Evolutionary conservation across 2,797 vertebrate genomes (phyloP), one percentile per base, ranked within the genome.

Genomic region (Harpagifer antarcticus): DNA sequence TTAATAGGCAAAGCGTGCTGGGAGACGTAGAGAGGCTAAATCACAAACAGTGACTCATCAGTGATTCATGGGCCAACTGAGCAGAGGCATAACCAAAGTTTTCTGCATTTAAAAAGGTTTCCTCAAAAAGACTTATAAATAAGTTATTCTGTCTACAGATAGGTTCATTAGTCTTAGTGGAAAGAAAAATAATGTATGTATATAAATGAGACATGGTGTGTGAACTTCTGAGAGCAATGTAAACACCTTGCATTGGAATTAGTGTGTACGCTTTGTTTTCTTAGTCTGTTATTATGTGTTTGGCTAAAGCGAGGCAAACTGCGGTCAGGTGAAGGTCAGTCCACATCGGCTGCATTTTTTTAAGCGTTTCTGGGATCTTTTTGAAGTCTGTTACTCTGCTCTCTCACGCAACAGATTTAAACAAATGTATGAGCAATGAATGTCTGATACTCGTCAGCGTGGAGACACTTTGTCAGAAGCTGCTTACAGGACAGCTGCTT

Each of bases 1-100:
- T 81, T 59, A 70, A 68, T 76, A 65, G 7, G 55, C 7, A 74
- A 45, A 55, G 44, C 48, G 53, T 78, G 60, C 73, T n/a, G 63
- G 44, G 68, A 76, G 48, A 60, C 3, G 44, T 33, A 45, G 60
- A 66, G 48, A 45, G 49, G 55, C 60, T 47, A 8, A 71, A 50
- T 42, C 49, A 62, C 17, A 58, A 20, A 48, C 59, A 17, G 27
- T 81, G 75, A 86, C 68, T 84, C 74, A 75, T 48, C 15, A 5
- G 31, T 80, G 70, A 81, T 67, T 83, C 76, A 64, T 3, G 31
- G 7, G 16, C 3, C 13, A 77, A 61, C 43, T 63, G 40, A 74
- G 64, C 43, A 20, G n/a, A 1, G 20, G 52, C 2, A 16, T 1
- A 31, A 27, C 16, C 11, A 20, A 47, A 58, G 20, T 42, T 62